Evolutionary conservation across 2,113 vertebrate species (phyloP), one percentile per base, ranked within the genome.

Genomic region (Argyrosomus japonicus): DNA sequence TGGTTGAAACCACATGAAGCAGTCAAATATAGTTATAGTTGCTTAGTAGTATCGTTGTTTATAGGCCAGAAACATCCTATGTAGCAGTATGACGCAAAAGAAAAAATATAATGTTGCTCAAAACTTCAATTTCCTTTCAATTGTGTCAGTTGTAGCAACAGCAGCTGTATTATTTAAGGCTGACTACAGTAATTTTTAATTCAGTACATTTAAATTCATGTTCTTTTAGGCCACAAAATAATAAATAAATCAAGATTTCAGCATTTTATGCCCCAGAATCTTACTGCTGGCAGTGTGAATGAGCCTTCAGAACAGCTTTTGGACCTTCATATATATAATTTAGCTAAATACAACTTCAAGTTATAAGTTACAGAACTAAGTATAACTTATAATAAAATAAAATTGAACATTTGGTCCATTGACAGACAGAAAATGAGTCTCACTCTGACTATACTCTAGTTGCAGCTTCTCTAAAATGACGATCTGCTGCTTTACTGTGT

Each of bases 1-100:
- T 68, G 69, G 69, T 81, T 12, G 45, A 19, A 45, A 47, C 58
- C 58, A 47, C 36, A 47, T 40, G 36, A 40, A 36, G 29, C 27
- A 12, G 36, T 36, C 2, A 62, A 18, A 25, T 7, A 40, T 0
- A 23, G 19, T 40, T 12, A 43, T 1, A 29, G 12, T 32, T 61
- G 45, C 43, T 32, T 45, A 12, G 36, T 32, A 32, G 32, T 32
- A 32, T 6, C 5, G 5, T 3, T 32, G 32, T 32, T 29, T 29
- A 29, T 32, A 13, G 5, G 27, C 8, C 5, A 1, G 2, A 21
- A 45, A 48, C 18, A 54, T 62, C 23, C 0, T 2, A 45, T 18
- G 40, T 9, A 17, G 17, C 10, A 25, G 6, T 63, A 53, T 19
- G 27, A 2, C 17, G 2, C 32, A 43, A 12, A 17, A 32, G 11